phyloP scores from a whole-genome alignment of 2,113 vertebrate genomes.

The Festucalex cinctus region DNA sequence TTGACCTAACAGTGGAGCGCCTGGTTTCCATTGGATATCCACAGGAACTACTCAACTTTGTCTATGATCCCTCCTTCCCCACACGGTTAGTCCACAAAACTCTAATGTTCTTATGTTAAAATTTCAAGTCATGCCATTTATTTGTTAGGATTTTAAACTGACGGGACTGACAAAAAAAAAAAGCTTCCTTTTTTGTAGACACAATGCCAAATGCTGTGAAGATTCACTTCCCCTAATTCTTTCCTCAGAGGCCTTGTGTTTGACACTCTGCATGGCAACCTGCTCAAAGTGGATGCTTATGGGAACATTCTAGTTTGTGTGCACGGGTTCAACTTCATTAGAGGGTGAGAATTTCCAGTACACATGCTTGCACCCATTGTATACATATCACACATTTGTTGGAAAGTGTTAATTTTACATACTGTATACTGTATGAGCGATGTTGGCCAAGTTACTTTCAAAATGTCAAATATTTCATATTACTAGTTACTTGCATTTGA shows the following conservation, averaged over 20 bases:
- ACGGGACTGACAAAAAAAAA: background rate
- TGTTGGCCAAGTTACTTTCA: no score
- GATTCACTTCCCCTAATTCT: conserved; percentile 7
- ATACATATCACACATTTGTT: no score
- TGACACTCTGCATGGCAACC: conserved; percentile 94
- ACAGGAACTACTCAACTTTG: conserved; percentile 94
- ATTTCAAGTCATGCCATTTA: no score
- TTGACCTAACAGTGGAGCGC: conserved; percentile 95
- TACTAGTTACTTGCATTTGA: no score
- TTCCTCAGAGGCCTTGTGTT: conserved; percentile 87
- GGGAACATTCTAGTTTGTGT: conserved; percentile 96
- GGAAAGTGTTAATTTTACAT: no score
- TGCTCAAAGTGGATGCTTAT: conserved; percentile 96
- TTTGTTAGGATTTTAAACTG: background rate
- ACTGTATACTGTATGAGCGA: no score
- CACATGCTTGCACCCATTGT: no score
- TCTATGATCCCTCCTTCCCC: conserved; percentile 95
- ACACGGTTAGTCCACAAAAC: conserved; percentile 80
- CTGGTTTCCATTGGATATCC: conserved; percentile 97
- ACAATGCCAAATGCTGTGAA: background rate
- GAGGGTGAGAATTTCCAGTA: conserved; percentile 79
- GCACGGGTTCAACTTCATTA: conserved; percentile 96
- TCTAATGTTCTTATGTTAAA: no score
- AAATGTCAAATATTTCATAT: no score
- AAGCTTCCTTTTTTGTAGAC: no score